Percentiles rank a stretch among this genome's conserved stretches.
phyloP scores from a whole-genome alignment of 1,140 invertebrate genomes.

The Diachasma alloeum region DNA sequence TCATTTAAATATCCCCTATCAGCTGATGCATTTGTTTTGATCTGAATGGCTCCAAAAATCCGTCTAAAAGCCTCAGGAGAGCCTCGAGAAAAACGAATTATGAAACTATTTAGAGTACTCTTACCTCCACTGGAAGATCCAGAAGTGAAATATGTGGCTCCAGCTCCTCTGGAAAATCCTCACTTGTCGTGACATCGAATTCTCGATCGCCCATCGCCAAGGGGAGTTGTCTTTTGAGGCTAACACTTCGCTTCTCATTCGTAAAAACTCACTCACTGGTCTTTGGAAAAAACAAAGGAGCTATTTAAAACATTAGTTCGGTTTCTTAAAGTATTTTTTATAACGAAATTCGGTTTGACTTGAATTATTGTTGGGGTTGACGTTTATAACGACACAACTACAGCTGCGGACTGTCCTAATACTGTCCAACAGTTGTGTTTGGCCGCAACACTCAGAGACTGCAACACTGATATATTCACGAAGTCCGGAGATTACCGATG shows the following conservation, averaged over 20 bases:
- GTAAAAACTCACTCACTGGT: neutral
- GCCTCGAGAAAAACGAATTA: neutral
- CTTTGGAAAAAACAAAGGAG: neutral
- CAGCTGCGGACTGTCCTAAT: neutral
- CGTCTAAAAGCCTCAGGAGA: neutral
- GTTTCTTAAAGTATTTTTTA: neutral
- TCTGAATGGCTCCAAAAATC: neutral
- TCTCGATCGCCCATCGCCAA: conserved; percentile 11
- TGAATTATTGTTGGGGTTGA: neutral
- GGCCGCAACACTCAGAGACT: too few relatives aligned
- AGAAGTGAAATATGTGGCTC: conserved; percentile 37
- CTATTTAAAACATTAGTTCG: neutral
- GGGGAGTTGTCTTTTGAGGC: neutral
- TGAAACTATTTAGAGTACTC: too few relatives aligned
- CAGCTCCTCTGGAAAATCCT: conserved; percentile 27
- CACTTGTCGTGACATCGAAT: conserved; percentile 17
- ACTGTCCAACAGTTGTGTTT: too few relatives aligned
- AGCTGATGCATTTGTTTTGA: conserved; percentile 32
- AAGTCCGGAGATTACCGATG: neutral
- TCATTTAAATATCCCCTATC: conserved; percentile 37
- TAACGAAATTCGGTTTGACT: neutral
- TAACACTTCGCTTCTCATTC: neutral
- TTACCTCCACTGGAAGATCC: conserved; percentile 53
- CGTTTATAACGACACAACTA: neutral
- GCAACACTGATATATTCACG: too few relatives aligned